Evolutionary conservation across 2,888 invertebrate species (phyloP).

Genomic region (Acleris sparsana): DNA sequence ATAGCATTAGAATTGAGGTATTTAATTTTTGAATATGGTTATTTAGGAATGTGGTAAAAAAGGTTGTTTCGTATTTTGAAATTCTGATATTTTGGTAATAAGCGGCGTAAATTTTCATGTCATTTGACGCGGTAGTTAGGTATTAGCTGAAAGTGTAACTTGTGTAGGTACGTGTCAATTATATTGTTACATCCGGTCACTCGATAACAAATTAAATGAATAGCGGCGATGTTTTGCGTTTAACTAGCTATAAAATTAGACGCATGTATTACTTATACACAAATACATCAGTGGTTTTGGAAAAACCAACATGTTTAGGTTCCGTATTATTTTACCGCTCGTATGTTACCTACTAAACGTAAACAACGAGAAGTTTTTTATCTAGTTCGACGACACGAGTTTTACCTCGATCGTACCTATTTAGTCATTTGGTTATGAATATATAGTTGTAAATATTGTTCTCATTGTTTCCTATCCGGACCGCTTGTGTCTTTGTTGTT

Average conservation of each 20-base stretch:
- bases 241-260: background rate
- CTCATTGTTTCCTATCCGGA: background rate
- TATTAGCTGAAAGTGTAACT: constrained; percentile 11
- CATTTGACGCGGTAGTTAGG: background rate
- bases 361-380: constrained; percentile 1
- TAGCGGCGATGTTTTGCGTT: background rate
- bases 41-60: too few relatives aligned
- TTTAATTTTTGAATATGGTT: too few relatives aligned
- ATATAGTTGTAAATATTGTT: constrained; percentile 4
- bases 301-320: too few relatives aligned
- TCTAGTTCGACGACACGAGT: constrained; percentile 6
- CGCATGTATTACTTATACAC: background rate
- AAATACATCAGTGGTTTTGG: background rate
- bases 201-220: constrained; percentile 16
- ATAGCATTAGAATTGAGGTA: too few relatives aligned
- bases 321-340: background rate
- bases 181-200: constrained; percentile 4
- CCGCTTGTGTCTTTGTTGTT: constrained; percentile 10
- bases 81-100: too few relatives aligned
- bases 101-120: background rate
- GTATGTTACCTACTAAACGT: background rate
- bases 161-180: background rate
- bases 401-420: background rate
- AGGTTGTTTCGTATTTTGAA: too few relatives aligned
- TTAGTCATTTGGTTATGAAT: constrained; percentile 6